These are phyloP conservation scores for Orchesellides sinensis DNA, from an alignment of 2,888 invertebrate species.

Conservation along the genomic window DNA sequence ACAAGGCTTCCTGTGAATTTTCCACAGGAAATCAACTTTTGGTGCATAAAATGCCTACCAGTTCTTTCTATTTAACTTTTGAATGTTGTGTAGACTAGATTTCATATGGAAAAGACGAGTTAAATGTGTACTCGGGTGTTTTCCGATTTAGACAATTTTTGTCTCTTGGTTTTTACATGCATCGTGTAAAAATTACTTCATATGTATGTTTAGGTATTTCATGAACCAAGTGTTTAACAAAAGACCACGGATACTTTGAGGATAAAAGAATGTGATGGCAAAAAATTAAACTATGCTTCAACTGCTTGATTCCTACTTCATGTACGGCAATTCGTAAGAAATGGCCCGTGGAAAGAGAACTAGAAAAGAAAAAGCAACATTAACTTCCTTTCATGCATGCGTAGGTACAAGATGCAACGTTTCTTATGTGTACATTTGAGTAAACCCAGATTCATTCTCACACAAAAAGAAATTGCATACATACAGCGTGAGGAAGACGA, in stretches of 20 bases:
- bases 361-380: constrained; percentile 25
- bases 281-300: constrained; percentile 50
- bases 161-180: too few relatives aligned
- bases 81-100: too few relatives aligned
- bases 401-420: not conserved
- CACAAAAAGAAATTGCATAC: constrained; percentile 16
- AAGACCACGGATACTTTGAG: constrained; percentile 3
- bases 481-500: not conserved
- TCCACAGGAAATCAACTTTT: not conserved
- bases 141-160: too few relatives aligned
- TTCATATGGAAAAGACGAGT: too few relatives aligned
- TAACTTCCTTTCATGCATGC: constrained; percentile 30
- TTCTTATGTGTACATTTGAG: not conserved
- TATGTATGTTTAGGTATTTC: too few relatives aligned
- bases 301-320: constrained; percentile 43
- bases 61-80: too few relatives aligned
- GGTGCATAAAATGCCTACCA: not conserved
- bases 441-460: not conserved
- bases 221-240: constrained; percentile 33
- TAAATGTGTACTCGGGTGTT: too few relatives aligned
- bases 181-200: too few relatives aligned
- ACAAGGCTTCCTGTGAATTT: not conserved
- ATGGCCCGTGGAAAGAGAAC: constrained; percentile 38
- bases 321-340: constrained; percentile 42
- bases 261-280: constrained; percentile 30